Evolutionary conservation across 1,140 invertebrate species (phyloP).

Genomic region (Limonius californicus): DNA sequence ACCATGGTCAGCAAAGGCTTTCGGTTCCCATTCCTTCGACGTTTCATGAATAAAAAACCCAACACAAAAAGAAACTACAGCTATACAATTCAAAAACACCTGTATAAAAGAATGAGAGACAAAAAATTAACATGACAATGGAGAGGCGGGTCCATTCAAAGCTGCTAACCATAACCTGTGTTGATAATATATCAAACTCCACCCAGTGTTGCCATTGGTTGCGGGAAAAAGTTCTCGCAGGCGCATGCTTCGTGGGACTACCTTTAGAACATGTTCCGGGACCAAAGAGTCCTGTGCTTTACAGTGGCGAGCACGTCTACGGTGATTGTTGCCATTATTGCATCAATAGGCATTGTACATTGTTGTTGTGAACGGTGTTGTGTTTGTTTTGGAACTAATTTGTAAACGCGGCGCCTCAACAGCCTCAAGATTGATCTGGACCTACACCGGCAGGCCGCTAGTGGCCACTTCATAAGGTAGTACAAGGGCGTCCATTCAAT

Average conservation of each 20-base stretch:
- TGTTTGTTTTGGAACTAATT: conserved; percentile 1
- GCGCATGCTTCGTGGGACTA: conserved; percentile 38
- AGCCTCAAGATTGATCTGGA: conserved; percentile 48
- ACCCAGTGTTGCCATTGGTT: conserved; percentile 38
- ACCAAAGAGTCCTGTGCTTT: conserved; percentile 41
- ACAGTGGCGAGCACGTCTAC: conserved; percentile 39
- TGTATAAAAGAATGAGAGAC: conserved; percentile 47
- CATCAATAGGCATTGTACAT: conserved; percentile 17
- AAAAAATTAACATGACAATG: conserved; percentile 48
- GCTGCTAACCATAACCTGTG: conserved; percentile 42
- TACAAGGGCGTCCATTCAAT: too few species aligned
- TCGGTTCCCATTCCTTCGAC: too few species aligned
- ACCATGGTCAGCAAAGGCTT: too few species aligned
- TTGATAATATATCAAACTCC: conserved; percentile 40
- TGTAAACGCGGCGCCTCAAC: conserved; percentile 21
- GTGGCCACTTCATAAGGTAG: conserved; percentile 48
- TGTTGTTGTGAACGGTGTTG: conserved; percentile 10
- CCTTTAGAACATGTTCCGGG: conserved; percentile 29
- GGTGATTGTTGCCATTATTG: conserved; percentile 31
- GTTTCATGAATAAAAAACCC: too few species aligned
- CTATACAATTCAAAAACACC: conserved; percentile 45
- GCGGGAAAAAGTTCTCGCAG: conserved; percentile 3
- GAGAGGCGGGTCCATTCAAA: conserved; percentile 40
- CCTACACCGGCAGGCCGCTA: conserved; percentile 46
- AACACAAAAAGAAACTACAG: conserved; percentile 15